Conservation (phyloP, 2,113 vertebrate species). For the Talpa occidentalis region DNA sequence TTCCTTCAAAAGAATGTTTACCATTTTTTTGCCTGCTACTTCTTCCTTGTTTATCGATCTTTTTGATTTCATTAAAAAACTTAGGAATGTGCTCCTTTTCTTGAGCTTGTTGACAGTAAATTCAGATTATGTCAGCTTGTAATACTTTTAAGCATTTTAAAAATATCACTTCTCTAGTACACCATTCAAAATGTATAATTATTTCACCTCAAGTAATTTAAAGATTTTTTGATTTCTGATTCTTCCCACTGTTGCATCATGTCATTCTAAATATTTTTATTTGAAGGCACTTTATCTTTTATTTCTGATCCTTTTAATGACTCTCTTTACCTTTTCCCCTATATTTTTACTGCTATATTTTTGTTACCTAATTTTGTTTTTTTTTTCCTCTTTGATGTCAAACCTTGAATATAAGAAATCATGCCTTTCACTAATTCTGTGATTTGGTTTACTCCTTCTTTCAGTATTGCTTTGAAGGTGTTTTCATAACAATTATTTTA, state of each 20-base stretch:
- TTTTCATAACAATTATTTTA: neutral
- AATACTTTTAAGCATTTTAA: conserved; percentile 10
- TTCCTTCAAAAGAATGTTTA: neutral
- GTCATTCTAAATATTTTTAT: neutral
- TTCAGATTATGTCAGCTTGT: neutral
- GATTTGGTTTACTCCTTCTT: neutral
- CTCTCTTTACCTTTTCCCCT: neutral
- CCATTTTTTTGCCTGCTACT: neutral
- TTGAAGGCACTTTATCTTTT: neutral
- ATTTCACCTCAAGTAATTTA: neutral
- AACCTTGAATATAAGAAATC: neutral
- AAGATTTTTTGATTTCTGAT: neutral
- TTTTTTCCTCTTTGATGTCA: neutral
- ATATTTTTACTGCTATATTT: neutral
- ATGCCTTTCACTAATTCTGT: neutral
- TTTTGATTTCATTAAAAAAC: neutral
- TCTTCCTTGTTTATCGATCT: neutral
- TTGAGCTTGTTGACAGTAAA: neutral
- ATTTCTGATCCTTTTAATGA: neutral
- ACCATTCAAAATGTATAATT: neutral
- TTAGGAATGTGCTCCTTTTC: neutral
- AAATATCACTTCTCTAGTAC: neutral
- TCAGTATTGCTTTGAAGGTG: neutral
- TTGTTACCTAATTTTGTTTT: neutral
- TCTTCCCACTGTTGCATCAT: neutral